phyloP scores from a whole-genome alignment of 2,113 vertebrate species.

The Rhizomys pruinosus region DNA sequence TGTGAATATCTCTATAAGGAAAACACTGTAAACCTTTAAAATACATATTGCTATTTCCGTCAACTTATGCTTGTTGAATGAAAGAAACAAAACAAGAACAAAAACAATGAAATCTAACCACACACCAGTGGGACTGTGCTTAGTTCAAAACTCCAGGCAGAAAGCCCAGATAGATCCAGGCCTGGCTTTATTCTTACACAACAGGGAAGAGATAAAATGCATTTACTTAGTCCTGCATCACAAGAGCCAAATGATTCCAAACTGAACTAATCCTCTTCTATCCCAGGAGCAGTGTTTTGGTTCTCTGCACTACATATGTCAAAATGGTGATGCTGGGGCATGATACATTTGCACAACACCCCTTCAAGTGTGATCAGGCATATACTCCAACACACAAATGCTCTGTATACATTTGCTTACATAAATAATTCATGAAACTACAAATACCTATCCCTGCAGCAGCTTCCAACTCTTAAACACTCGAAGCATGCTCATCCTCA shows the following conservation, averaged over 20 bases:
- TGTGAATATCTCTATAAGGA: conserved; percentile 10
- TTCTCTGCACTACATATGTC: conserved; percentile 70
- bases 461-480: conserved; percentile 59
- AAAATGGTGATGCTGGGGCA: conserved; percentile 53
- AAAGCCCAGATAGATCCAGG: conserved; percentile 70
- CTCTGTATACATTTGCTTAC: conserved; percentile 67
- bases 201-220: conserved; percentile 67
- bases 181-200: conserved; percentile 70
- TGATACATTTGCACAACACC: conserved; percentile 64
- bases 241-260: conserved; percentile 67
- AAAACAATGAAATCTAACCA: conserved; percentile 58
- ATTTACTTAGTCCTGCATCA: conserved; percentile 66
- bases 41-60: not conserved
- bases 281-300: conserved; percentile 61
- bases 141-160: conserved; percentile 78
- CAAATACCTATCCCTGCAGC: conserved; percentile 71
- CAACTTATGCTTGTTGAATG: conserved; percentile 31
- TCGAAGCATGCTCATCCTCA: conserved; percentile 1
- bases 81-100: conserved; percentile 48
- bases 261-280: conserved; percentile 72
- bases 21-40: conserved; percentile 27
- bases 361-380: conserved; percentile 69
- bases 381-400: conserved; percentile 59
- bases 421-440: conserved; percentile 79
- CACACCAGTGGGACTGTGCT: conserved; percentile 73